Evolutionary conservation across 2,113 vertebrate genomes (phyloP), one percentile per base, ranked within the genome.

Genomic region (Corynorhinus townsendii): DNA sequence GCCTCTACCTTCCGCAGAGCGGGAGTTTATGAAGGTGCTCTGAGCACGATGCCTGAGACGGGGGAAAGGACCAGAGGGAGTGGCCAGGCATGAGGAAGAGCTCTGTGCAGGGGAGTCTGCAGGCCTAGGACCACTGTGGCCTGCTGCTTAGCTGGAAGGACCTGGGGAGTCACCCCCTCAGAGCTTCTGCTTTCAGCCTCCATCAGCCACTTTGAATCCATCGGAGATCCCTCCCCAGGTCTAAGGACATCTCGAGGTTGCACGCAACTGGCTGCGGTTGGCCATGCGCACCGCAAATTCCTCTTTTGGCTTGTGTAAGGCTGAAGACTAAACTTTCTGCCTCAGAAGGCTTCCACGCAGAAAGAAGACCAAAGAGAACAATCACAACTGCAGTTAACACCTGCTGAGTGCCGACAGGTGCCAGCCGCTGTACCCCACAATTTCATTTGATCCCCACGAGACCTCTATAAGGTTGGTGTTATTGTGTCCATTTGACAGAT

Each of bases 1-100:
- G n/a, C 96, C 95, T 95, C 95, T 93, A 90, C 87, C 89, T 97
- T 96, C 95, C 4, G 77, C 92, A 90, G 95, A 93, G 91, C 93
- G 71, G 91, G 85, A 59, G 76, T 97, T 97, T 95, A 91, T 79
- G 87, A 94, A 95, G 95, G 95, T 89, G 49, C 73, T 91, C 80
- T 69, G 93, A 38, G 82, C 77, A 81, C 89, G 66, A 52, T 24
- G 72, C 52, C 54, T 86, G 79, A 91, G 91, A 93, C 86, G 95
- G 62, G 75, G 66, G 17, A 54, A 64, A 52, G 30, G 59, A 85
- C 28, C 11, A 7, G 43, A 5, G 89, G 56, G 1, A 14, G 68
- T 12, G 66, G 11, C 69, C 43, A 22, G 76, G 20, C 28, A 12
- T 33, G 47, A 11, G 7, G 56, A 77, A 3, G 54, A 38, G n/a